phyloP scores from a whole-genome alignment of 1,140 invertebrate genomes.

The Rhagoletis zephyria region DNA sequence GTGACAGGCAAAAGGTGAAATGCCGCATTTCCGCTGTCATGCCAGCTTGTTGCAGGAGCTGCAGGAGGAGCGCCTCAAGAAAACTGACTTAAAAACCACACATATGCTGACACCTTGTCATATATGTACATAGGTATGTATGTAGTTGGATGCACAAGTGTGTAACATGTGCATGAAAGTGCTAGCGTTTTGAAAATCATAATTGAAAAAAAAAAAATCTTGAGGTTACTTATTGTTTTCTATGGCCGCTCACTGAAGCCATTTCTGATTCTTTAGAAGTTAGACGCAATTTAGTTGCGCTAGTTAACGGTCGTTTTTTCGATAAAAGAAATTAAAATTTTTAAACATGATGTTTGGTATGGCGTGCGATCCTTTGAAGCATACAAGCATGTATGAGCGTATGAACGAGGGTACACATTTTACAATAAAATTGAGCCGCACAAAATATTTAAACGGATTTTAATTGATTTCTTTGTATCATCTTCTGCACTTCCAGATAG shows the following conservation, averaged over 20 bases:
- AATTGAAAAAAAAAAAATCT: constrained; percentile 48
- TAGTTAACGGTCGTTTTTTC: constrained; percentile 17
- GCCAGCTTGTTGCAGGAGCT: constrained; percentile 37
- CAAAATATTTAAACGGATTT: background rate
- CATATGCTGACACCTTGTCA: background rate
- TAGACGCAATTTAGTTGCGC: constrained; percentile 15
- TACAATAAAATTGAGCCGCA: background rate
- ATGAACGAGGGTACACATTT: constrained; percentile 73
- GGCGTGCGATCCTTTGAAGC: constrained; percentile 77
- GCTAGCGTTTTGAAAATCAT: background rate
- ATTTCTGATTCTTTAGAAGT: background rate
- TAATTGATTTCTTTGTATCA: constrained; percentile 19
- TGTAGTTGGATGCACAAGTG: background rate
- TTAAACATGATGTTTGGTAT: constrained; percentile 66
- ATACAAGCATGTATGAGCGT: constrained; percentile 80
- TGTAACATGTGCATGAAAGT: background rate
- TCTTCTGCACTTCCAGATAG: constrained; percentile 80
- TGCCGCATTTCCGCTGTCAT: constrained; percentile 48
- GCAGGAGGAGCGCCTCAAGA: constrained; percentile 39
- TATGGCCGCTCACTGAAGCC: constrained; percentile 24
- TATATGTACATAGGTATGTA: too few relatives aligned
- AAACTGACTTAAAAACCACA: background rate
- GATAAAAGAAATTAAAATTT: constrained; percentile 53
- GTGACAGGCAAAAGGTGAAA: background rate
- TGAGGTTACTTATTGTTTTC: constrained; percentile 36